Evolutionary conservation across 1,140 invertebrate genomes (phyloP).

Genomic region (Panagrolaimus sp.): DNA sequence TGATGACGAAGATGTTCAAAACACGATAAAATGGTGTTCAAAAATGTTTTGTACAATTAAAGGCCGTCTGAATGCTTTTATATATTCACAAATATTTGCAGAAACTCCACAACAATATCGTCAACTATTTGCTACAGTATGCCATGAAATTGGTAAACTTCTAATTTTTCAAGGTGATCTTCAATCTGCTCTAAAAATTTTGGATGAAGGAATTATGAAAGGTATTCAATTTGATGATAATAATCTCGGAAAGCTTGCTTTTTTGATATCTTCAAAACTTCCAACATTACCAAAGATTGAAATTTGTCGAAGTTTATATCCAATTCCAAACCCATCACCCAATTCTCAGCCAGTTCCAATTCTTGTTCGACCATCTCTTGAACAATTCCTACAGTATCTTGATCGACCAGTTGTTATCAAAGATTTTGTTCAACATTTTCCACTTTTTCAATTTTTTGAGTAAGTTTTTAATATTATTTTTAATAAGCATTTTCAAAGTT

Average conservation of each 20-base stretch:
- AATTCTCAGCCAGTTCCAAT: too few species aligned
- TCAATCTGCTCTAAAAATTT: neutral
- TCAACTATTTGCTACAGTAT: neutral
- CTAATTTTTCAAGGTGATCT: neutral
- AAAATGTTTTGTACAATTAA: too few species aligned
- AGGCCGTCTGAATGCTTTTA: too few species aligned
- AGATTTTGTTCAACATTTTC: slow-evolving; percentile 2
- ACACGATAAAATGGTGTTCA: too few species aligned
- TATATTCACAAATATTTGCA: neutral
- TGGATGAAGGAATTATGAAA: slow-evolving; percentile 9
- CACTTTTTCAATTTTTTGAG: neutral
- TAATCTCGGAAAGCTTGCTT: neutral
- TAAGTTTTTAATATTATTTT: neutral
- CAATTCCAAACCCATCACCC: too few species aligned
- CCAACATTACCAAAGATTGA: neutral
- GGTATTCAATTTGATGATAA: slow-evolving; percentile 12
- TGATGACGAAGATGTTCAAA: too few species aligned
- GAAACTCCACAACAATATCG: slow-evolving; percentile 10
- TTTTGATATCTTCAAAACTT: neutral
- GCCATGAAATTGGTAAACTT: neutral
- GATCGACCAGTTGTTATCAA: slow-evolving; percentile 8
- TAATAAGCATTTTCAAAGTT: neutral
- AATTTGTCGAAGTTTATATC: neutral
- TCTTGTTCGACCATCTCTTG: neutral
- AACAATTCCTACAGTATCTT: neutral